Base-by-base conservation (phyloP, 2,888 invertebrate genomes). In the Sacculina carcini region DNA sequence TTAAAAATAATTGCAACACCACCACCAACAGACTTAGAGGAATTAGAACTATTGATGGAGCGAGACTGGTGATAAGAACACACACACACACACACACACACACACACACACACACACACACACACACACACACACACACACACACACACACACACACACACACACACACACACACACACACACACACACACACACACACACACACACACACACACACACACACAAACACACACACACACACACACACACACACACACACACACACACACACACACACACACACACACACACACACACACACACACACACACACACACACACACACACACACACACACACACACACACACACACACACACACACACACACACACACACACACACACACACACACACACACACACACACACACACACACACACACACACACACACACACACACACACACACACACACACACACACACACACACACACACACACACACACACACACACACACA, bases 301-400 rank as follows among this genome's bases (percentile, higher is more conserved):
- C 24, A 48, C 24, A 48, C 24, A 48, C 24, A 48, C 34, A 48
- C 34, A 48, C 34, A 48, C 34, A 48, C 34, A 48, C 34, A 48
- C 34, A 48, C 34, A 29, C 21, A 21, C 14, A 21, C 24, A 48
- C 36, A 48, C 24, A 48, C 21, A 23, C 16, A 32, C 36, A 48
- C 24, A 32, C 36, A 32, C 9, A 16, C 28, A 16, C 24, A 23
- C 31, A 46, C 28, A 29, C 19, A 28, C 16, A 16, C 31, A 31
- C 31, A 29, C 31, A 28, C 24, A 32, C 24, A 31, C 38, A 49
- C 38, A 49, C 28, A 49, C 28, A 49, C 38, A 49, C 26, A 38
- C 38, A 49, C n/a, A n/a, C 12, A n/a, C n/a, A 12, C 16, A 36
- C n/a, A n/a, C 5, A 12, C 16, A 36, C 3, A 21, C 21, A 16